These are phyloP conservation scores for Acanthopleura granulata DNA, from an alignment of 2,888 invertebrate genomes.

Conservation along the genomic window DNA sequence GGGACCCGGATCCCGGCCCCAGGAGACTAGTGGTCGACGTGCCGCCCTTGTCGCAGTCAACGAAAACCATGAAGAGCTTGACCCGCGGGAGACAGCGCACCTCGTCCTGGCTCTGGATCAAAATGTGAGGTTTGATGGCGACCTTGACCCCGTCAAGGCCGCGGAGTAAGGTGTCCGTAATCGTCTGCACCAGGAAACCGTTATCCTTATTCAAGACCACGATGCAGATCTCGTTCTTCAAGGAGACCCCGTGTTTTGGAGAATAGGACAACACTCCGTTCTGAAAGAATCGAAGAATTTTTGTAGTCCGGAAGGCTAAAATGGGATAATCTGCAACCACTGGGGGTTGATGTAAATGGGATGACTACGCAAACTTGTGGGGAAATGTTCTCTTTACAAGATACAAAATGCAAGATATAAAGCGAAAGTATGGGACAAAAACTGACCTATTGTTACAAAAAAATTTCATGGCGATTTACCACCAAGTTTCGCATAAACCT, in stretches of 20 bases:
- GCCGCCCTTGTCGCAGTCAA: conserved; percentile 44
- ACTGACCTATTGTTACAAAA: too few species aligned
- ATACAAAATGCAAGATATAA: too few species aligned
- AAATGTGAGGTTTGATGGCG: conserved; percentile 46
- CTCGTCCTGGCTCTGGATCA: conserved; percentile 47
- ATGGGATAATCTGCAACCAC: too few species aligned
- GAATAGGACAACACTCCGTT: conserved; percentile 44
- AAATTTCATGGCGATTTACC: too few species aligned
- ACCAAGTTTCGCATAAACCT: too few species aligned
- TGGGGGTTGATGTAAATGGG: too few species aligned
- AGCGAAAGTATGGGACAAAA: too few species aligned
- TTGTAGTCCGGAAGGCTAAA: too few species aligned
- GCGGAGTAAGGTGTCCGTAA: conserved; percentile 46
- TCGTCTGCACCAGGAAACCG: conserved; percentile 40
- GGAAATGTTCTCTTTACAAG: too few species aligned
- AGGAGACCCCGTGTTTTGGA: conserved; percentile 44
- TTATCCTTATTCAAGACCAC: conserved; percentile 47
- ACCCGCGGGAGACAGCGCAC: conserved; percentile 50
- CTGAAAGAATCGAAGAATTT: conserved; percentile 27
- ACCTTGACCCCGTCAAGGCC: conserved; percentile 50
- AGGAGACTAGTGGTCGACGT: not conserved
- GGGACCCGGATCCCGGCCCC: not conserved
- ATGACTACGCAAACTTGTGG: too few species aligned
- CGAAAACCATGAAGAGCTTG: conserved; percentile 50
- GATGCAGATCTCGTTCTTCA: conserved; percentile 52